Base-by-base conservation (phyloP, 2,888 invertebrate genomes). In the Napeogenes inachia region DNA sequence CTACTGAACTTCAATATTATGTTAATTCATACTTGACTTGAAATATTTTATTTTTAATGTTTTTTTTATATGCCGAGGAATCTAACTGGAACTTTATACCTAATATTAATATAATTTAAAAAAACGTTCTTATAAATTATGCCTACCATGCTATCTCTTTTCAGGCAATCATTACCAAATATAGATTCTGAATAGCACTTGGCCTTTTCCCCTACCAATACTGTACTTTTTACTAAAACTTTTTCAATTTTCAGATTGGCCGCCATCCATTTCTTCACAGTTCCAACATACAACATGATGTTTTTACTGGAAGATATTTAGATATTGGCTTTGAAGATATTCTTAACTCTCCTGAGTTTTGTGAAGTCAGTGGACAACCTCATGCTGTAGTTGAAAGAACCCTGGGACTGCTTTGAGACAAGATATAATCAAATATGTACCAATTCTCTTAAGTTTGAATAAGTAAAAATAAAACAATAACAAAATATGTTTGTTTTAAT, bases 351-450 rank as follows among this genome's bases (percentile, higher is more conserved):
- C 85, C 93, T 6, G 96, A 96, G 70, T 92, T 94, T 72, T 89
- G 92, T 68, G 97, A 97, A 89, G 87, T 93, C 57, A 92, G 94
- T 76, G 94, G 94, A 12, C 94, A 95, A 68, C 97, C 98, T 4
- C 97, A 97, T 84, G 95, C 95, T 53, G 91, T 96, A 60, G 90
- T 96, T 64, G 97, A 97, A 81, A 93, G 93, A 76, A 92, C 93
- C 59, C 85, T 95, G 56, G 94, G 95, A 65, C 85, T 95, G 79
- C 84, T 90, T 64, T 89, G 74, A 84, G 70, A 66, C 69, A 65
- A 57, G 67, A 74, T 30, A 46, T 50, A 54, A 62, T 55, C 32
- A 35, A 56, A 58, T 45, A 38, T 47, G 55, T 54, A 50, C 61
- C 60, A 63, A 61, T 12, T 59, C 12, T 42, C 13, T 45, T 56